These are phyloP conservation scores for Bombyx huttoni DNA, from an alignment of 2,888 invertebrate genomes.

Conservation along the genomic window DNA sequence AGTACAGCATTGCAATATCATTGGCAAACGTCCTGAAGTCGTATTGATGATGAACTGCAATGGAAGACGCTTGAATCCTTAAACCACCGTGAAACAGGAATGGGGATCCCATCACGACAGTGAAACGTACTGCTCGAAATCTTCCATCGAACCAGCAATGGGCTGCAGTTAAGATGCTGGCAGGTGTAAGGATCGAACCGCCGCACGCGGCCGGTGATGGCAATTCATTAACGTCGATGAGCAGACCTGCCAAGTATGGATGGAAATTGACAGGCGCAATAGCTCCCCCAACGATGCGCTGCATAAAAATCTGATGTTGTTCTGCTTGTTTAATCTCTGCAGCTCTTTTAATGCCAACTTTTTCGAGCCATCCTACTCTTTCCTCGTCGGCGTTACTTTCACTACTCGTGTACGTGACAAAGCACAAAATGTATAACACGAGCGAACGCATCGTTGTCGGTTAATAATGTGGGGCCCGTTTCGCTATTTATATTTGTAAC, in stretches of 20 bases:
- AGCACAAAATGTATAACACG: conserved; percentile 19
- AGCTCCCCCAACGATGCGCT: conserved; percentile 41
- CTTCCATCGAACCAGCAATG: conserved; percentile 51
- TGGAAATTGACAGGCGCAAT: conserved; percentile 35
- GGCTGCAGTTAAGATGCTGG: conserved; percentile 44
- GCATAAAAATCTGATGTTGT: conserved; percentile 7
- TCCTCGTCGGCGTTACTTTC: conserved; percentile 10
- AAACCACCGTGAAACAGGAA: conserved; percentile 43
- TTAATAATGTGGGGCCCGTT: conserved; percentile 4
- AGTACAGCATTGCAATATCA: conserved; percentile 41
- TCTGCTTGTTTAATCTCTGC: conserved; percentile 29
- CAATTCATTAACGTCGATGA: conserved; percentile 36
- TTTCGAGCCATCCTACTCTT: conserved; percentile 33
- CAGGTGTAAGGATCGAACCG: conserved; percentile 34
- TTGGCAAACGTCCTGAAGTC: conserved; percentile 37
- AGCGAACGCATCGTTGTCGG: conserved; percentile 21
- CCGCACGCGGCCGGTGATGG: conserved; percentile 39
- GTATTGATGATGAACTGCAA: conserved; percentile 36
- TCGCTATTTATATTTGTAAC: conserved; percentile 13
- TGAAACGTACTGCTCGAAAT: conserved; percentile 36
- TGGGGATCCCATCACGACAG: conserved; percentile 40
- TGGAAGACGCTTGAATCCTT: conserved; percentile 22
- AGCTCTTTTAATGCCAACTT: conserved; percentile 38
- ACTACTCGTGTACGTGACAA: conserved; percentile 11
- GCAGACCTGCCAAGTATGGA: conserved; percentile 43